Base-by-base conservation (phyloP, 2,113 vertebrate species). In the Grantiella picta region DNA sequence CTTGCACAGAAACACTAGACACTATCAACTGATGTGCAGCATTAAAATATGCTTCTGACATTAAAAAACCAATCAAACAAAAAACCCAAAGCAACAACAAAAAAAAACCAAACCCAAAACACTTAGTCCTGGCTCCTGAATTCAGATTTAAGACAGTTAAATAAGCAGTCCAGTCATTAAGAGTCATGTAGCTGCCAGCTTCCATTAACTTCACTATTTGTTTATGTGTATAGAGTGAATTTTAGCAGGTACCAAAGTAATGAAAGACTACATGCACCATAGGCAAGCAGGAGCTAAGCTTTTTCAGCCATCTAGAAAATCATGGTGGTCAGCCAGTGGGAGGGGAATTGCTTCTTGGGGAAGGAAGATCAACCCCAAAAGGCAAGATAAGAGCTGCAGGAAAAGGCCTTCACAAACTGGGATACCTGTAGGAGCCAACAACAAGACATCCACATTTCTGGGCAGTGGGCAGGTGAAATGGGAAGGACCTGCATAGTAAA, bases 1-100 rank as follows among this genome's bases (percentile, higher is more conserved):
- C 87, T 90, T 76, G 82, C 92, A 97, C 81, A 92, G 95, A 89
- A 95, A 92, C 84, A 86, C 85, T 61, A 73, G 64, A 56, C 1
- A 15, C 38, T 89, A 86, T 20, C 50, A 94, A 29, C 56, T 81
- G 35, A 92, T 28, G 15, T 42, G 44, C 21, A 60, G 45, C 25
- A 36, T 52, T 70, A 83, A n/a, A 59, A 86, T 73, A 63, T 7
- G 35, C 5, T 68, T 76, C 66, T 63, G 47, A 61, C 22, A 60
- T 22, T 31, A n/a, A 77, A 63, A 90, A 54, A 36, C 10, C 14
- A 69, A 69, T 4, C 25, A 47, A 69, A 47, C 28, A 71, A 47
- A 72, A 86, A 52, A 5, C 1, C 7, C 11, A 22, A 44, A 59
- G 44, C 6, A 65, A 56, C 12, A 50, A 33, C 64, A 47, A 65